Evolutionary conservation across 30 jellyfish, hydroid and myxozoan genomes (phyloP).

Genomic region (Catostylus mosaicus): DNA sequence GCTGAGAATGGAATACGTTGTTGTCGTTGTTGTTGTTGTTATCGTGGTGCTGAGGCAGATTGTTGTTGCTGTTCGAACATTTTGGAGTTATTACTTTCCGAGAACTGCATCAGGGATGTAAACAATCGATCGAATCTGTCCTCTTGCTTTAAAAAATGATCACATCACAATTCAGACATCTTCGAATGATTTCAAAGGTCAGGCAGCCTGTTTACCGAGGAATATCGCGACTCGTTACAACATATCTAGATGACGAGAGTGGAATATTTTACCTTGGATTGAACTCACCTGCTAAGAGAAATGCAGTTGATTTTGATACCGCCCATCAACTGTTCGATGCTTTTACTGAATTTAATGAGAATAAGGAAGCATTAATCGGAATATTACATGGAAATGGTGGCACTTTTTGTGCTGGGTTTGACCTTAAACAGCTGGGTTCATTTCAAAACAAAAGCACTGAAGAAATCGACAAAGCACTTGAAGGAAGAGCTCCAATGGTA

Average conservation of each 20-base stretch:
- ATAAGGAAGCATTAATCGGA: conserved; percentile 15
- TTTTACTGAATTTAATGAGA: conserved; percentile 22
- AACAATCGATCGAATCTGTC: no score
- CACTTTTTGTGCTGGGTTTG: conserved; percentile 59
- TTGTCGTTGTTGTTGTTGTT: not conserved
- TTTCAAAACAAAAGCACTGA: not conserved
- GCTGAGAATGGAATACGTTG: not conserved
- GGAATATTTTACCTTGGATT: conserved; percentile 27
- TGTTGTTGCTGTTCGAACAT: not conserved
- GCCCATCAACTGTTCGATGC: conserved; percentile 42
- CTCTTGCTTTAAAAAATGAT: not conserved
- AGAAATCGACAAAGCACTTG: conserved; percentile 3
- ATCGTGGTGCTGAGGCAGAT: not conserved
- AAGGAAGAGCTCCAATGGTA: conserved; percentile 40
- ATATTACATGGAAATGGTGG: conserved; percentile 50
- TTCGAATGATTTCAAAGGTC: not conserved
- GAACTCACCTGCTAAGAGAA: conserved; percentile 42
- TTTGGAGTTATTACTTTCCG: not conserved
- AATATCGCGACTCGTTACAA: not conserved
- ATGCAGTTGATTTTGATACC: conserved; percentile 48
- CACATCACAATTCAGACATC: not conserved
- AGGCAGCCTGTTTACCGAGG: not conserved
- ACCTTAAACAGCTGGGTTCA: conserved; percentile 20
- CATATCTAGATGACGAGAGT: not conserved
- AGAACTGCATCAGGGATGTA: not conserved